Evolutionary conservation across 2,113 vertebrate genomes (phyloP), one percentile per base, ranked within the genome.

Genomic region (Pelecanus crispus): DNA sequence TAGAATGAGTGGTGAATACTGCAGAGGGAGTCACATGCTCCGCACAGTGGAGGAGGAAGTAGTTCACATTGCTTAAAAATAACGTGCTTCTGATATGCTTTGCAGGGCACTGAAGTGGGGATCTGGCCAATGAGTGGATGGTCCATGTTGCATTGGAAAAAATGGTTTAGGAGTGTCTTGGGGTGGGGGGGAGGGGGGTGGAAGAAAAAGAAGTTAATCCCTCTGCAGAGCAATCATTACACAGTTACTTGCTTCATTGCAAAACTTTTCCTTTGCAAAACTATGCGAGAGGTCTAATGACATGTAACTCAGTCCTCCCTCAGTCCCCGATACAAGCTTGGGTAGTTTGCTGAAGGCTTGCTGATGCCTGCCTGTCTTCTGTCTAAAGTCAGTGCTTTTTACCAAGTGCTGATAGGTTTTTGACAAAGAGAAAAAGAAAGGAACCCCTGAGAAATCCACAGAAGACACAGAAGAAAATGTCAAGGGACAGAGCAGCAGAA

Each of bases 11-110:
- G 31, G 6, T 0, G 0, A 28, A 42, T 68, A 3, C 14, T 62
- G 47, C 36, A 66, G 31, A 61, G 24, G 49, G 40, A 70, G 45
- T 25, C 12, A 34, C 0, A 2, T 0, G 2, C 26, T 42, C 17
- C 3, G 7, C 24, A 20, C 17, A 17, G 29, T 5, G 31, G 21
- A 81, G 40, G 13, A 86, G 44, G 67, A 66, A 55, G 36, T 52
- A 50, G 56, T 66, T 81, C 28, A 15, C 8, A 5, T 59, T 58
- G 19, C 25, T 90, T 66, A 59, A 78, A 86, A 72, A 26, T n/a
- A 26, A 20, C 17, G 16, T 2, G 2, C 44, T 50, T 86, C 50
- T 38, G 44, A 6, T 31, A 17, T 0, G 3, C 16, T 28, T 59
- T 72, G 61, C 28, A 61, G 34, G 26, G 21, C 22, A 6, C 62